Evolutionary conservation across 2,888 invertebrate genomes (phyloP).

Genomic region (Dermolepida albohirtum): DNA sequence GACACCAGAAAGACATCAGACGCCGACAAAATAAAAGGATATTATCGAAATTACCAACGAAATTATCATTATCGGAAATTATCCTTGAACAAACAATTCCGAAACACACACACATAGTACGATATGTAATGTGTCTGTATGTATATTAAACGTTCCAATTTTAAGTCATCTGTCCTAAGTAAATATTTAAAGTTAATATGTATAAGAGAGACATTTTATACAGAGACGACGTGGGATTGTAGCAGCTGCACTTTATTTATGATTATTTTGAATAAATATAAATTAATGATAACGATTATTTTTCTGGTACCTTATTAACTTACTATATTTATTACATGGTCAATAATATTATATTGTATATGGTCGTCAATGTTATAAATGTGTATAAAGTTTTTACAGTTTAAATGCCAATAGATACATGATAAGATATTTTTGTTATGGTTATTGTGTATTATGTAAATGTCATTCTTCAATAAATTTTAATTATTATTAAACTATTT

Average conservation of each 20-base stretch:
- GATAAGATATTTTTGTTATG: too few relatives aligned
- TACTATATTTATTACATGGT: background rate
- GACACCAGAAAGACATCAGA: background rate
- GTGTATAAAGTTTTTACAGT: too few relatives aligned
- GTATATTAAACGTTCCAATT: slow-evolving; percentile 28
- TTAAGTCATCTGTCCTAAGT: slow-evolving; percentile 50
- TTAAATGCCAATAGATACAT: too few relatives aligned
- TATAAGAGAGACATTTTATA: slow-evolving; percentile 39
- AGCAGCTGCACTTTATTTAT: slow-evolving; percentile 50
- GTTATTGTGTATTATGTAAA: too few relatives aligned
- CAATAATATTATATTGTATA: too few relatives aligned
- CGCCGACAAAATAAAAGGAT: slow-evolving; percentile 18
- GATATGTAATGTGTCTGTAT: slow-evolving; percentile 4
- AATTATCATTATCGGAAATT: slow-evolving; percentile 39
- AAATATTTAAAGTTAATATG: slow-evolving; percentile 48
- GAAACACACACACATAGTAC: slow-evolving; percentile 4
- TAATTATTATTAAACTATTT: too few relatives aligned
- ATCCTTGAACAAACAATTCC: slow-evolving; percentile 40
- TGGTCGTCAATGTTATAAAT: too few relatives aligned
- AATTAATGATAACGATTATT: slow-evolving; percentile 48
- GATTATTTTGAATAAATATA: slow-evolving; percentile 48
- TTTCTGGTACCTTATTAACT: slow-evolving; percentile 41
- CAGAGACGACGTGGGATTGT: slow-evolving; percentile 44
- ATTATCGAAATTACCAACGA: slow-evolving; percentile 35
- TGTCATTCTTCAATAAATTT: too few relatives aligned